Percentiles rank a stretch among this genome's conserved stretches.
Evolutionary conservation across 2,797 vertebrate genomes (phyloP).

Genomic region (Microhierax caerulescens): DNA sequence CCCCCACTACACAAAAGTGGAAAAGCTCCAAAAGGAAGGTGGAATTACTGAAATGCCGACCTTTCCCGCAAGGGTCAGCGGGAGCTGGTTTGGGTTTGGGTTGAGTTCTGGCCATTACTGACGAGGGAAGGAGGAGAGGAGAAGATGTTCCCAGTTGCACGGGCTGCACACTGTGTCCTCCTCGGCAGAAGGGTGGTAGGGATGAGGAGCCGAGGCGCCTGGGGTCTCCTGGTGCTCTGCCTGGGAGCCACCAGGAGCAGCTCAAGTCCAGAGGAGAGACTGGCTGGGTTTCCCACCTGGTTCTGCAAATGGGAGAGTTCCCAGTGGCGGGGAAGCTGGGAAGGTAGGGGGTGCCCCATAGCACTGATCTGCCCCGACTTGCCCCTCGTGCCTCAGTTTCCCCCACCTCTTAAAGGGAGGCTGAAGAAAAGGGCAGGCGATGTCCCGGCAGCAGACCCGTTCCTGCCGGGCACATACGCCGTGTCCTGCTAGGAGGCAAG

Average conservation of each 20-base stretch:
- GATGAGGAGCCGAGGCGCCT: background rate
- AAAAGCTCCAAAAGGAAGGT: conserved; percentile 65
- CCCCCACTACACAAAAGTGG: conserved; percentile 66
- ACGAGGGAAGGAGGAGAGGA: background rate
- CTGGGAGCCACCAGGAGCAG: background rate
- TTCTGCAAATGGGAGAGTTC: background rate
- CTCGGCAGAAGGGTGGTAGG: background rate
- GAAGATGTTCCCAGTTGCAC: background rate
- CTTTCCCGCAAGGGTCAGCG: conserved; percentile 39
- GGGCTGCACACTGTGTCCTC: background rate
- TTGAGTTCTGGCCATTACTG: conserved; percentile 32
- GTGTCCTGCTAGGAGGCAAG: background rate
- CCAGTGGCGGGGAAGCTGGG: background rate
- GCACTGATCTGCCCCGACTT: background rate
- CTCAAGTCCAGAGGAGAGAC: background rate
- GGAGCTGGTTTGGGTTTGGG: conserved; percentile 36
- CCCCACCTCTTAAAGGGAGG: background rate
- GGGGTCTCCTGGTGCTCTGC: background rate
- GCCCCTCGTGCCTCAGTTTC: background rate
- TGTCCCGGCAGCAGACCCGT: background rate
- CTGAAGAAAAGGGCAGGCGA: background rate
- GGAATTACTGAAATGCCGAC: conserved; percentile 57
- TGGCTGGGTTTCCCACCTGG: background rate
- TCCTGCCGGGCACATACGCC: fast-evolving
- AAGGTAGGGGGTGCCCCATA: background rate